Evolutionary conservation across 1,140 invertebrate genomes (phyloP), one percentile per base, ranked within the genome.

Genomic region (Heliconius melpomene): DNA sequence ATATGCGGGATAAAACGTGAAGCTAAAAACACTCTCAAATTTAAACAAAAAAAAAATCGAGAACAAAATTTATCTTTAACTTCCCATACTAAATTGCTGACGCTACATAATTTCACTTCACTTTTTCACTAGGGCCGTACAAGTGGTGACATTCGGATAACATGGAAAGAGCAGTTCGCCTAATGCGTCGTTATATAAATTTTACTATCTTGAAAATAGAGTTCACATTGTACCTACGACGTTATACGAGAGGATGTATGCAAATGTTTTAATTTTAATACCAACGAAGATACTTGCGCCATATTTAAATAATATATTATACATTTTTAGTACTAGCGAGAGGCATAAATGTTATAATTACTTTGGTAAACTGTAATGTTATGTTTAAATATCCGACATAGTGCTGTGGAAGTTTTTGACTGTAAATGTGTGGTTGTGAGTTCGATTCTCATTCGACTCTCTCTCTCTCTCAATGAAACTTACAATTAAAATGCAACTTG

Each of bases 71-170:
- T 26, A 26, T n/a, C 40, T 57, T 20, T 23, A 0, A n/a, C 7
- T 57, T 57, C 23, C 5, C 20, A 29, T 29, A 66, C 23, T 13
- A 66, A 66, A 66, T 52, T 76, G 75, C 54, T 70, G 57, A 76
- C 57, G 75, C 57, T 76, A 66, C 74, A 13, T 32, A 9, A 50
- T 75, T 75, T 54, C 36, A 38, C 36, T 76, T 70, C 20, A 40
- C 29, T 75, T 76, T 76, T 76, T 75, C 40, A 40, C 54, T 76
- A 76, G 57, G 70, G 57, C 57, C 52, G 75, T 40, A 70, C 75
- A 60, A 76, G 75, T 76, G 75, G 75, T 66, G 75, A 76, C 57
- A 76, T 76, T 76, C 36, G 54, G n/a, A 76, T 76, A 40, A 20
- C 75, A 57, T 76, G 36, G 75, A 76, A 76, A 76, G 75, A 76